These are phyloP conservation scores for Bombus breviceps DNA, from an alignment of 1,140 invertebrate species.

Conservation along the genomic window DNA sequence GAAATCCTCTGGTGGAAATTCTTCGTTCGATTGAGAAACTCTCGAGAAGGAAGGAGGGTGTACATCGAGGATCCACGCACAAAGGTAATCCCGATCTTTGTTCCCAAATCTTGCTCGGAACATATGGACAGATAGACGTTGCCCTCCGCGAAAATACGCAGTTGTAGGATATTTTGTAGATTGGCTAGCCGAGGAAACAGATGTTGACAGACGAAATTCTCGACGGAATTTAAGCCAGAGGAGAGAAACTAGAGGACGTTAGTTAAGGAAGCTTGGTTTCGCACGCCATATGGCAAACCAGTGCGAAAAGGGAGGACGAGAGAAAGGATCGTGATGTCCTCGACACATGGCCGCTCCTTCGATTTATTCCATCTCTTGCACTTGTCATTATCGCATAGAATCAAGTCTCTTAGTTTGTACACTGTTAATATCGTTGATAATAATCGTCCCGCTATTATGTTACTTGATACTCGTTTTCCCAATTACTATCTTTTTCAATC, in stretches of 20 bases:
- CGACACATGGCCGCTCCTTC: conserved; percentile 70
- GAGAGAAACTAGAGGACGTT: conserved; percentile 4
- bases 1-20: conserved; percentile 40
- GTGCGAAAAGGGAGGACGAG: conserved; percentile 61
- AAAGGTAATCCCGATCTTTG: conserved; percentile 58
- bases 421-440: background rate
- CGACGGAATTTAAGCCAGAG: conserved; percentile 39
- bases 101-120: conserved; percentile 28
- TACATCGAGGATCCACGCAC: conserved; percentile 29
- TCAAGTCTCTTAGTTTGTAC: background rate
- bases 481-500: too few relatives aligned
- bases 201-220: conserved; percentile 72
- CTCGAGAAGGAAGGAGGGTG: background rate
- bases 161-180: conserved; percentile 48
- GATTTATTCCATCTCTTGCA: conserved; percentile 11
- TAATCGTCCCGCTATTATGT: too few relatives aligned
- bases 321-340: conserved; percentile 55
- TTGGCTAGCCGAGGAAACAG: conserved; percentile 63
- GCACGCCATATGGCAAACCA: conserved; percentile 74
- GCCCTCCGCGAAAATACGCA: background rate
- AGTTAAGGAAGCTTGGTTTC: conserved; percentile 69
- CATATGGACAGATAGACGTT: conserved; percentile 62
- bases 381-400: conserved; percentile 1
- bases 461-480: too few relatives aligned
- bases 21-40: conserved; percentile 44